phyloP scores from a whole-genome alignment of 2,888 invertebrate genomes.

The Hipparchia semele region DNA sequence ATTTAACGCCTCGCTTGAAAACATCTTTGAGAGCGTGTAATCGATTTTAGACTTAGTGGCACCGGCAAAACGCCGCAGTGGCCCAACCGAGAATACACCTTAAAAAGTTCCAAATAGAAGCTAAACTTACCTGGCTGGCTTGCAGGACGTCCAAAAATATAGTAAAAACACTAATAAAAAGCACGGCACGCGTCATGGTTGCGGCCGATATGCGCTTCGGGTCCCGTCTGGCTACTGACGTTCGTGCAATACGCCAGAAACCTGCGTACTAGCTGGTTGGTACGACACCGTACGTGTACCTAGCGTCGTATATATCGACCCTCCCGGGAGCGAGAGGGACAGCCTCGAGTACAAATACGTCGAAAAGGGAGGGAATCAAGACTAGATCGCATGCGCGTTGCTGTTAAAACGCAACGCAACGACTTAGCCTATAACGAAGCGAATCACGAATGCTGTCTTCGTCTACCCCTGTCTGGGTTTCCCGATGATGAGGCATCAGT shows the following conservation, averaged over 20 bases:
- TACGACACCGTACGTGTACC: conserved; percentile 76
- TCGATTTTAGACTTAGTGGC: conserved; percentile 75
- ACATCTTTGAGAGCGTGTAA: conserved; percentile 72
- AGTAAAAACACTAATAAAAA: conserved; percentile 84
- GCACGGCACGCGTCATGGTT: conserved; percentile 85
- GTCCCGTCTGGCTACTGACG: conserved; percentile 65
- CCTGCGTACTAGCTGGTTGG: conserved; percentile 76
- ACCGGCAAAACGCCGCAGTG: conserved; percentile 46
- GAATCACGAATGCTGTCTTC: conserved; percentile 74
- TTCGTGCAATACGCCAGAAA: conserved; percentile 70
- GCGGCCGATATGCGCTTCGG: conserved; percentile 73
- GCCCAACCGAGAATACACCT: conserved; percentile 39
- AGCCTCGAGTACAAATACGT: conserved; percentile 42
- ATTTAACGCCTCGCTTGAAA: conserved; percentile 73
- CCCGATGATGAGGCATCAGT: conserved; percentile 77
- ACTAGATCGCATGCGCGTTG: conserved; percentile 76
- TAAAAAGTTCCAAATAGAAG: conserved; percentile 41
- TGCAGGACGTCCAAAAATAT: conserved; percentile 83
- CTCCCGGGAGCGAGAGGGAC: conserved; percentile 69
- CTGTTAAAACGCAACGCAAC: conserved; percentile 64
- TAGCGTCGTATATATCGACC: conserved; percentile 82
- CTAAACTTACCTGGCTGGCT: conserved; percentile 80
- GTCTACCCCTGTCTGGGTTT: conserved; percentile 78
- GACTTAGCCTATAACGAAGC: conserved; percentile 58
- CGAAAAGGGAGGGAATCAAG: conserved; percentile 59